phyloP scores from a whole-genome alignment of 2,888 invertebrate genomes.

The Leucoma salicis region DNA sequence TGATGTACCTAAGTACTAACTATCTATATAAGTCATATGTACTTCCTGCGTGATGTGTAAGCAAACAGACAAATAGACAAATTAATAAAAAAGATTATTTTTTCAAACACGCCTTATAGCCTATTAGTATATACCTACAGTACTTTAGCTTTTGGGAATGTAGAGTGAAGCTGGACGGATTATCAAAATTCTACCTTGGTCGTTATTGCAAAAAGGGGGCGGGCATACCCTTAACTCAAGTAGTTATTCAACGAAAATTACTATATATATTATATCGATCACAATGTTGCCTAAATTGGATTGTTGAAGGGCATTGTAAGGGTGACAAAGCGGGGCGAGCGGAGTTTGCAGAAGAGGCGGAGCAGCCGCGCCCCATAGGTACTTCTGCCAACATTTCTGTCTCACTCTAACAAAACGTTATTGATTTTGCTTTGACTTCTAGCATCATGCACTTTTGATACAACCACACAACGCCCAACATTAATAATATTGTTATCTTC shows the following conservation, averaged over 20 bases:
- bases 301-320: slow-evolving; percentile 35
- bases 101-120: no score
- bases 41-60: no score
- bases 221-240: not conserved
- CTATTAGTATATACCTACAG: no score
- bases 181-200: no score
- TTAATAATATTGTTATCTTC: no score
- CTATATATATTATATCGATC: slow-evolving; percentile 10
- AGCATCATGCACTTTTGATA: slow-evolving; percentile 33
- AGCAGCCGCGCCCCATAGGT: slow-evolving; percentile 48
- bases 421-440: slow-evolving; percentile 57
- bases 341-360: slow-evolving; percentile 33
- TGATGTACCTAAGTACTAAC: no score
- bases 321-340: slow-evolving; percentile 22
- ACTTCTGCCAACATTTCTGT: slow-evolving; percentile 35
- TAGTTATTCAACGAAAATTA: slow-evolving; percentile 2
- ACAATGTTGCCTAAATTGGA: slow-evolving; percentile 35
- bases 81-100: no score
- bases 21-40: no score
- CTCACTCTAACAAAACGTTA: slow-evolving; percentile 53
- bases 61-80: no score
- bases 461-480: slow-evolving; percentile 14
- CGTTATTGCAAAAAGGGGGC: no score
- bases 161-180: no score
- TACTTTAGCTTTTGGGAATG: no score